Evolutionary conservation across 1,140 invertebrate species (phyloP).

Genomic region (Leptinotarsa defecta): DNA sequence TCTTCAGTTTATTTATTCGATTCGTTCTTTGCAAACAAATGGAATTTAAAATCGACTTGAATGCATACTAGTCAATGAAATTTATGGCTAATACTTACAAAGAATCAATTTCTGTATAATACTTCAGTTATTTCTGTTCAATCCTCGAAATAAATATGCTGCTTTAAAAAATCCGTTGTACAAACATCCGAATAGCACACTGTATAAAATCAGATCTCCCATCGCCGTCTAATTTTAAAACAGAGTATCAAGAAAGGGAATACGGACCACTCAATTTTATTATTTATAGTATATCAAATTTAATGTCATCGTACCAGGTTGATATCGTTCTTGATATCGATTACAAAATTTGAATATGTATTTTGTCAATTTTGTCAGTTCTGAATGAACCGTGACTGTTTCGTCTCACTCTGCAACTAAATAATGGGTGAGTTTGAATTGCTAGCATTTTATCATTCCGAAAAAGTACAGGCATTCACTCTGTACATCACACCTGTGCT

Average conservation of each 20-base stretch:
- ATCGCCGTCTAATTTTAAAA: background rate
- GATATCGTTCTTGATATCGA: slow-evolving; percentile 22
- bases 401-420: background rate
- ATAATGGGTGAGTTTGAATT: background rate
- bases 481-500: no score
- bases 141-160: no score
- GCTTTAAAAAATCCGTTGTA: background rate
- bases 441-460: background rate
- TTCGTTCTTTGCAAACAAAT: no score
- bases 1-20: no score
- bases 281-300: background rate
- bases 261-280: background rate
- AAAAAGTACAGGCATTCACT: background rate
- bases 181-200: no score
- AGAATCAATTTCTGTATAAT: no score
- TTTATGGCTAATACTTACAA: no score
- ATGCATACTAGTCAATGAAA: no score
- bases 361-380: background rate
- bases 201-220: background rate
- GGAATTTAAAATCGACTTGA: no score
- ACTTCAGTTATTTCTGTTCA: no score
- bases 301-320: slow-evolving; percentile 21
- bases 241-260: background rate
- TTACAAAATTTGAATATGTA: slow-evolving; percentile 15
- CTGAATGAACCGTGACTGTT: background rate